Percentiles rank a stretch among this genome's conserved stretches.
phyloP scores from a whole-genome alignment of 2,113 vertebrate genomes.

The Raja brachyura region DNA sequence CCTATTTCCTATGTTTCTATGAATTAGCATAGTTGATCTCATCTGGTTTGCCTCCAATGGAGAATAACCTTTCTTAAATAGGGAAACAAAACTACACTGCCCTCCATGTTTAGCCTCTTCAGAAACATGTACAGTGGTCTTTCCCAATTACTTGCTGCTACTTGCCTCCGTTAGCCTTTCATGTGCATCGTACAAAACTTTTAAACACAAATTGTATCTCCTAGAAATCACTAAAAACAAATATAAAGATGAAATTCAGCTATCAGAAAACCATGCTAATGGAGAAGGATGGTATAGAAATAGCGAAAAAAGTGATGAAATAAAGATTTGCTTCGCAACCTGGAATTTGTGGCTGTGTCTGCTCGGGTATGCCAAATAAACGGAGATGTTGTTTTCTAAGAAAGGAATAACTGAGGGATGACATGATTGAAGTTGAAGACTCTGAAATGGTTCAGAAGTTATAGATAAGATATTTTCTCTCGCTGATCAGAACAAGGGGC shows the following conservation, averaged over 20 bases:
- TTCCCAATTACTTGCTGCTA: too few relatives aligned
- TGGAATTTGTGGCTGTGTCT: not conserved
- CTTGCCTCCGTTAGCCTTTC: not conserved
- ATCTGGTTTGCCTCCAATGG: too few relatives aligned
- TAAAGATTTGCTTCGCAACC: not conserved
- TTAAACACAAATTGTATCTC: not conserved
- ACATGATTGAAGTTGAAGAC: not conserved
- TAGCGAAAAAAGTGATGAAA: not conserved
- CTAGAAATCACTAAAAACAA: not conserved
- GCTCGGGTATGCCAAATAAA: not conserved
- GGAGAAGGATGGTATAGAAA: not conserved
- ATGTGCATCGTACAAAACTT: too few relatives aligned
- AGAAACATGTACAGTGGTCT: too few relatives aligned
- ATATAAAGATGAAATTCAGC: not conserved
- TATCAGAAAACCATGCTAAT: not conserved
- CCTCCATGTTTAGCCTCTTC: too few relatives aligned
- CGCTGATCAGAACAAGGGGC: not conserved
- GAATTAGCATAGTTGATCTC: too few relatives aligned
- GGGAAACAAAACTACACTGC: too few relatives aligned
- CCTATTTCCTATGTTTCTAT: too few relatives aligned
- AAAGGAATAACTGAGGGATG: not conserved
- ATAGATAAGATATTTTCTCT: not conserved
- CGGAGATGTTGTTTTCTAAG: not conserved
- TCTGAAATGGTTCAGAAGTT: not conserved
- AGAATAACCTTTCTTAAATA: too few relatives aligned